phyloP scores from a whole-genome alignment of 2,113 vertebrate species.

The Chloropsis cyanopogon region DNA sequence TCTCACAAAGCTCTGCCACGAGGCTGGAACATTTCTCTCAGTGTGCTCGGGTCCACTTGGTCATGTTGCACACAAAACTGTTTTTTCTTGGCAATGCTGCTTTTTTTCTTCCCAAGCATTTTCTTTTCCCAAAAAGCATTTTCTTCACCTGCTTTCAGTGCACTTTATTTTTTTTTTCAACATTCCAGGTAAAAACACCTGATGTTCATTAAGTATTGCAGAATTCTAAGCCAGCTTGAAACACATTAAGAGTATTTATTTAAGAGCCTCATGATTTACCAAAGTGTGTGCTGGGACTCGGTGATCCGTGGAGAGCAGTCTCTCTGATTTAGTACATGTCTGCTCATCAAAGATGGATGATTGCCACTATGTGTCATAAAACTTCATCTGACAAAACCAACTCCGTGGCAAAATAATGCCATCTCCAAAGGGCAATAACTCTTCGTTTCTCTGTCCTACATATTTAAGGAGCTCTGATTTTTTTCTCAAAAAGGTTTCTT shows the following conservation, averaged over 20 bases:
- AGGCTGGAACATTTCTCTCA: rapidly evolving
- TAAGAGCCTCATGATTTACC: neutral
- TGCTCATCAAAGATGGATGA: slow-evolving; percentile 65
- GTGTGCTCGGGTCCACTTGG: rapidly evolving
- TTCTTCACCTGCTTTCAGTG: neutral
- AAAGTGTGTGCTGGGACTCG: neutral
- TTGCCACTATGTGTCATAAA: slow-evolving; percentile 43
- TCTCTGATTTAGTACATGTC: slow-evolving; percentile 54
- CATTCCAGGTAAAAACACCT: neutral
- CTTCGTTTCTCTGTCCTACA: slow-evolving; percentile 39
- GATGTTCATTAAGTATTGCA: neutral
- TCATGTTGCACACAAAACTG: no score
- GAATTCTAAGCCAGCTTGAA: neutral
- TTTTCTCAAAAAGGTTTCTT: slow-evolving; percentile 58
- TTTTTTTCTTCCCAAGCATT: neutral
- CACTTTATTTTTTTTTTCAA: neutral
- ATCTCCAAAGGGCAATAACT: slow-evolving; percentile 48
- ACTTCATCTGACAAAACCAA: slow-evolving; percentile 59
- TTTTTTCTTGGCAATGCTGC: neutral
- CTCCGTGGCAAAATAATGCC: slow-evolving; percentile 37
- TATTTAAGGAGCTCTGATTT: slow-evolving; percentile 41
- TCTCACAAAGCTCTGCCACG: rapidly evolving
- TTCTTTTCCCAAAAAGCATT: no score
- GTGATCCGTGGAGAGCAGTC: slow-evolving; percentile 23
- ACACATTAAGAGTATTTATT: slow-evolving; percentile 18